phyloP scores from a whole-genome alignment of 2,113 vertebrate species.

The Diglossa brunneiventris region DNA sequence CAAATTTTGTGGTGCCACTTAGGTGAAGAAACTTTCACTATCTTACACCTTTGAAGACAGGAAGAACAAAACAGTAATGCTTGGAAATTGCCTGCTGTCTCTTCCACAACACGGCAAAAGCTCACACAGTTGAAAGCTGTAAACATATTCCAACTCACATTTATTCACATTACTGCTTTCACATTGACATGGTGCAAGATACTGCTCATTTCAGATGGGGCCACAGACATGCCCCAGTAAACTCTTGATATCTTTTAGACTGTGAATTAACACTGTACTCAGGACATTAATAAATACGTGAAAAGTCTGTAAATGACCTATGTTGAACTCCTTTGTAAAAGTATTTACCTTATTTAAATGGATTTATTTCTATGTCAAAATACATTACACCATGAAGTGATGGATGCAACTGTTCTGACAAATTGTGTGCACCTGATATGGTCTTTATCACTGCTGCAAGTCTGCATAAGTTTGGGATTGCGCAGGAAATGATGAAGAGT shows the following conservation, averaged over 20 bases:
- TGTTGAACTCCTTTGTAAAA: not conserved
- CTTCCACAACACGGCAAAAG: not conserved
- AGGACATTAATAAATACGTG: slow-evolving; percentile 47
- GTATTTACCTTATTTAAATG: not conserved
- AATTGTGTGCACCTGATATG: not conserved
- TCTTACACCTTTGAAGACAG: not conserved
- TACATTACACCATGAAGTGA: not conserved
- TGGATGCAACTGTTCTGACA: not conserved
- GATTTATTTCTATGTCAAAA: slow-evolving; percentile 27
- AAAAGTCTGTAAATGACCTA: slow-evolving; percentile 22
- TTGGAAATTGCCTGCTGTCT: not conserved
- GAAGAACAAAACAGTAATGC: not conserved
- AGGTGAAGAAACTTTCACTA: not conserved
- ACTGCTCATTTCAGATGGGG: slow-evolving; percentile 1
- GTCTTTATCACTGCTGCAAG: not conserved
- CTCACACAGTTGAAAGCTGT: slow-evolving; percentile 21
- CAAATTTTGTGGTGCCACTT: not conserved
- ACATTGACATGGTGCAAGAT: slow-evolving; percentile 18
- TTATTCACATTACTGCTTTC: slow-evolving; percentile 27
- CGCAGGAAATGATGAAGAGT: not conserved
- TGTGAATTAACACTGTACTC: slow-evolving; percentile 57
- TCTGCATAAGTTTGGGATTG: not conserved
- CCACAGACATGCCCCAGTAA: not conserved
- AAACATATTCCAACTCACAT: slow-evolving; percentile 59
- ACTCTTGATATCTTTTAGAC: slow-evolving; percentile 13